phyloP scores from a whole-genome alignment of 1,140 invertebrate genomes.

The Gonatopus flavifemur region DNA sequence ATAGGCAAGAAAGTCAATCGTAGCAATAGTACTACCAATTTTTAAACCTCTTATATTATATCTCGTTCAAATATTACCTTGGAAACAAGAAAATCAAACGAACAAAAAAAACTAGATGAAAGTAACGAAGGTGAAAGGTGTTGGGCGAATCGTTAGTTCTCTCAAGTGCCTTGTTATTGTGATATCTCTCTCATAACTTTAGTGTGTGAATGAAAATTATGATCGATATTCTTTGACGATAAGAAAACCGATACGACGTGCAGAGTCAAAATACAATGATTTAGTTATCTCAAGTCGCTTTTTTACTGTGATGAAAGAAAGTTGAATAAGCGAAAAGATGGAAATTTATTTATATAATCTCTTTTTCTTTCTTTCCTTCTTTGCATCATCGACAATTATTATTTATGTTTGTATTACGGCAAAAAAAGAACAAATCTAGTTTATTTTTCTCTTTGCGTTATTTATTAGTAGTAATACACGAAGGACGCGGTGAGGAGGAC shows the following conservation, averaged over 20 bases:
- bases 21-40: slow-evolving; percentile 63
- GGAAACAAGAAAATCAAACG: slow-evolving; percentile 7
- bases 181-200: slow-evolving; percentile 48
- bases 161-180: slow-evolving; percentile 42
- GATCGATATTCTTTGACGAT: slow-evolving; percentile 22
- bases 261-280: slow-evolving; percentile 35
- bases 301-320: slow-evolving; percentile 20
- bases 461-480: neutral
- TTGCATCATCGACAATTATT: slow-evolving; percentile 9
- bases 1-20: slow-evolving; percentile 65
- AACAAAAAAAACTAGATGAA: slow-evolving; percentile 8
- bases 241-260: slow-evolving; percentile 19
- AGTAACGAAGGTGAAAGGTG: slow-evolving; percentile 11
- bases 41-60: slow-evolving; percentile 42
- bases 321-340: slow-evolving; percentile 12
- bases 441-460: slow-evolving; percentile 1
- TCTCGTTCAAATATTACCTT: slow-evolving; percentile 14
- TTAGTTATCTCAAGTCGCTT: slow-evolving; percentile 10
- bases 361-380: slow-evolving; percentile 1
- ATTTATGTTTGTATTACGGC: slow-evolving; percentile 4
- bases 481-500: neutral
- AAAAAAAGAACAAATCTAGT: slow-evolving; percentile 1
- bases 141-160: slow-evolving; percentile 19
- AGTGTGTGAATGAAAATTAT: slow-evolving; percentile 31
- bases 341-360: slow-evolving; percentile 4